These are phyloP conservation scores for Pogonocherus hispidulus DNA, from an alignment of 2,888 invertebrate species.

Conservation along the genomic window DNA sequence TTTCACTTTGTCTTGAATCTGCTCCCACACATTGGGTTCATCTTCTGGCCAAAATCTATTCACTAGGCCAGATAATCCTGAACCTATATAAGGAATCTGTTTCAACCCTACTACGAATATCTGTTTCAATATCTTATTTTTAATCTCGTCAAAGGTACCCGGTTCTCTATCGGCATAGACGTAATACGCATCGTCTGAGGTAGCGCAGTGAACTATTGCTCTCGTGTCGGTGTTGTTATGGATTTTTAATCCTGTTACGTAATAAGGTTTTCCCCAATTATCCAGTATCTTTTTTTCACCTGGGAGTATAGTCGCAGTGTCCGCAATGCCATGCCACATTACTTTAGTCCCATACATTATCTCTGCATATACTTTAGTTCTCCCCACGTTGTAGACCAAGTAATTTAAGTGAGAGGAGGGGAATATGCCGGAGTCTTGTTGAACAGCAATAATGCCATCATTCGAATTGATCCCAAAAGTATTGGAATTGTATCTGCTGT, in stretches of 20 bases:
- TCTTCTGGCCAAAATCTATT: conserved; percentile 25
- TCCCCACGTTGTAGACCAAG: conserved; percentile 31
- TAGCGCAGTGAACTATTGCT: conserved; percentile 27
- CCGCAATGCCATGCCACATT: conserved; percentile 21
- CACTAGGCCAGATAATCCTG: conserved; percentile 7
- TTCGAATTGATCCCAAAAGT: background rate
- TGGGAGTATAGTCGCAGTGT: conserved; percentile 13
- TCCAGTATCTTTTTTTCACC: conserved; percentile 29
- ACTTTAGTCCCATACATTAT: conserved; percentile 28
- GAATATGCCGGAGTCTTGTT: conserved; percentile 9
- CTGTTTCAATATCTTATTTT: background rate
- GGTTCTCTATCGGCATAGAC: background rate
- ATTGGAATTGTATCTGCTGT: conserved; percentile 3
- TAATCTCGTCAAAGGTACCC: background rate
- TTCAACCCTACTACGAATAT: background rate
- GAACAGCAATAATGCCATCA: background rate
- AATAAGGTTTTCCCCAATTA: conserved; percentile 20
- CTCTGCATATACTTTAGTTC: conserved; percentile 24
- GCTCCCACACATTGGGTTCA: conserved; percentile 19
- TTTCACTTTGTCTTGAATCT: conserved; percentile 13
- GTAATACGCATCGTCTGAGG: background rate
- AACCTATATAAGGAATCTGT: conserved; percentile 13
- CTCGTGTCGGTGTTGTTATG: conserved; percentile 19
- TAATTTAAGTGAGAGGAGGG: conserved; percentile 14
- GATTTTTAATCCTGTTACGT: conserved; percentile 26